Conservation (phyloP, 1,140 invertebrate genomes). For the Idris sp. region DNA sequence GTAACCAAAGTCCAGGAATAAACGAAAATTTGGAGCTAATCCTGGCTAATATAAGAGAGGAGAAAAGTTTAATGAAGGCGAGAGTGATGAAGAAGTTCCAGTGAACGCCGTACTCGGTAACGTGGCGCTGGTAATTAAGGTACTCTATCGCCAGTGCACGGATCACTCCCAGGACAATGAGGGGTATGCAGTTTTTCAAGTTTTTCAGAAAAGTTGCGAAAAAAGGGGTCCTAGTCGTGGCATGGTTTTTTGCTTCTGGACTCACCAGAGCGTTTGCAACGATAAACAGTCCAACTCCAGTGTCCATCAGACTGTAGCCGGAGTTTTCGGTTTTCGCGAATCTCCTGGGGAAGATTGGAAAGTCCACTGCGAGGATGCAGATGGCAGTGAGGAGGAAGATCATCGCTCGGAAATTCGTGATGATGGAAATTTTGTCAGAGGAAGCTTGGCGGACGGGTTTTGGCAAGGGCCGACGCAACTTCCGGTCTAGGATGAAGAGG, state of each 20-base stretch:
- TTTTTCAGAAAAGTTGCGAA: conserved; percentile 55
- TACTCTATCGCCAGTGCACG: conserved; percentile 83
- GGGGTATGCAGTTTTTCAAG: conserved; percentile 75
- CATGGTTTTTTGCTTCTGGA: conserved; percentile 77
- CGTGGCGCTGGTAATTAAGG: conserved; percentile 90
- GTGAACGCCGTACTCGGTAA: conserved; percentile 95
- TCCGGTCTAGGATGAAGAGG: not conserved
- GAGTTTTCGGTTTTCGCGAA: conserved; percentile 92
- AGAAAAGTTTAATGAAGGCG: conserved; percentile 88
- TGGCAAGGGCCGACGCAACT: not conserved
- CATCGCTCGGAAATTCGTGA: conserved; percentile 84
- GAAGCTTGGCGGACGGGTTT: not conserved
- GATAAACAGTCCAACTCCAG: conserved; percentile 94
- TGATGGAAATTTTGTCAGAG: conserved; percentile 71
- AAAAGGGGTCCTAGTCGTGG: conserved; percentile 64
- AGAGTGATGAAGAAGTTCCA: conserved; percentile 99
- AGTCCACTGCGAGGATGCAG: conserved; percentile 96
- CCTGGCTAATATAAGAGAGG: conserved; percentile 80
- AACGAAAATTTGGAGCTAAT: conserved; percentile 75
- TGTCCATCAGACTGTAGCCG: conserved; percentile 96
- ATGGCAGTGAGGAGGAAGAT: conserved; percentile 87
- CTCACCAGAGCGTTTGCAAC: conserved; percentile 91
- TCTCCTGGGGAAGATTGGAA: conserved; percentile 88
- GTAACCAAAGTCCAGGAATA: conserved; percentile 78
- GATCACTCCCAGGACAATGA: conserved; percentile 85